Base-by-base conservation (phyloP, 2,888 invertebrate genomes). In the Tachina grossa region DNA sequence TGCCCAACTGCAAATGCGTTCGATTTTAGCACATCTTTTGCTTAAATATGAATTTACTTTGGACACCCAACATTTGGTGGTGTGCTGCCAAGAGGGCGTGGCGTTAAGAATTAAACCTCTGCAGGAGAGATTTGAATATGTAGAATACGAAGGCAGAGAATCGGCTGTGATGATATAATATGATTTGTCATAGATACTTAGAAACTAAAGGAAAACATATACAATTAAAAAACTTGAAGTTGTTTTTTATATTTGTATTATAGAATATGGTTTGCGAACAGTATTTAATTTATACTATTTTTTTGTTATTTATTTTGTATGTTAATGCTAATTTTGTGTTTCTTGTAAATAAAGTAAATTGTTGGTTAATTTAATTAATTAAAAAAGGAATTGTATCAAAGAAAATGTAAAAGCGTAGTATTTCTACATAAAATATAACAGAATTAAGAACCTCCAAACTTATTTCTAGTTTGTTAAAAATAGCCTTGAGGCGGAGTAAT, bases 1-100 rank as follows among this genome's bases (percentile, higher is more conserved):
- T 80, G 92, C 92, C 0, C 89, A 90, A 72, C 84, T 92, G 68
- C 90, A 91, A 72, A 85, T 91, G 68, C 89, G 90, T 4, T 65
- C 90, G n/a, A 89, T 90, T 0, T 59, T 92, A 22, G 88, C 91
- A 0, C 83, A 89, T 10, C 87, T 92, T 0, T 59, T 92, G 0
- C 88, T 87, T 5, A 89, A 90, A 16, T 92, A 89, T 59, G 89
- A 89, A 71, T 92, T 92, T 77, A 89, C 85, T 0, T 45, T 91
- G 61, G 89, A 91, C 77, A 88, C 88, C 0, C 88, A 88, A 49
- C 86, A 89, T 51, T 61, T 87, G 39, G 83, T 87, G 72, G 69
- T 86, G 6, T 83, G 83, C 19, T 87, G 89, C 14, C 89, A 90
- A 9, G 90, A 90, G 65, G 91, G 91, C 14, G 89, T 90, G 41